These are phyloP conservation scores for Penaeus indicus DNA, from an alignment of 1,140 invertebrate species.

Conservation along the genomic window DNA sequence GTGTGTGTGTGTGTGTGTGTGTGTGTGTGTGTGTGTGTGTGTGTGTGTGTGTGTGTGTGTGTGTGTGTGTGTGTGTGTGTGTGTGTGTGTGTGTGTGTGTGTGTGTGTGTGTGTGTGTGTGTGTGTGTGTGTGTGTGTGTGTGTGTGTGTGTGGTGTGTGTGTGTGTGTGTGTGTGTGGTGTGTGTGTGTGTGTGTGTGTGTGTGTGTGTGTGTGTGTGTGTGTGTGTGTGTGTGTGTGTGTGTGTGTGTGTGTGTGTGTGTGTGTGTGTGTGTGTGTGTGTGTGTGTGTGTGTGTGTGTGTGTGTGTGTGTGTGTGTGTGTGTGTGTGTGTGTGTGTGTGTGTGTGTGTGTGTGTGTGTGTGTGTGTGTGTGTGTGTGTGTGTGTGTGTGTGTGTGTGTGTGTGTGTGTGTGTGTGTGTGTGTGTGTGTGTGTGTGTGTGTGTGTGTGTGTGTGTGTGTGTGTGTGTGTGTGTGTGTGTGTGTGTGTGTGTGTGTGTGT, in stretches of 20 bases:
- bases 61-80: too few species aligned
- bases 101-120: too few species aligned
- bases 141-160: too few species aligned
- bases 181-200: background rate
- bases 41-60: too few species aligned
- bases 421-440: background rate
- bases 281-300: background rate
- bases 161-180: background rate
- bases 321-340: too few species aligned
- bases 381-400: background rate
- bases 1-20: too few species aligned
- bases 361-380: background rate
- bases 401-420: background rate
- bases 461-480: background rate
- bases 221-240: background rate
- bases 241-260: background rate
- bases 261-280: background rate
- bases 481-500: background rate
- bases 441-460: too few species aligned
- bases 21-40: too few species aligned
- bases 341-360: constrained; percentile 22
- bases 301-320: too few species aligned
- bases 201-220: background rate
- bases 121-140: too few species aligned
- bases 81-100: too few species aligned